phyloP scores from a whole-genome alignment of 2,888 invertebrate genomes.

The Daptonema setosum region DNA sequence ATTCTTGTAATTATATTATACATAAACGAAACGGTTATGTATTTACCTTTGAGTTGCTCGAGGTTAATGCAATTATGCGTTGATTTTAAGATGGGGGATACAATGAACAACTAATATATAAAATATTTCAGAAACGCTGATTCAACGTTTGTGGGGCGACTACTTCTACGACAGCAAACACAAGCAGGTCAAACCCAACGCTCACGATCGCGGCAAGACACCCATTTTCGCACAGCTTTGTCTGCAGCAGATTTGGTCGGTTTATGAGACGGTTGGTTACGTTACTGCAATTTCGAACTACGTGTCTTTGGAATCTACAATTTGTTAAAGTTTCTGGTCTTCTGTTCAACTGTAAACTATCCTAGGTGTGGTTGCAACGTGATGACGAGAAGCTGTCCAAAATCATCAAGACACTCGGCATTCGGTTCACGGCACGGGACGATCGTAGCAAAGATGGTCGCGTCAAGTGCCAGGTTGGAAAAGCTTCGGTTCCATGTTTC shows the following conservation, averaged over 20 bases:
- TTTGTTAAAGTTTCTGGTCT: no score
- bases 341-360: no score
- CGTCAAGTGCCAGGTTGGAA: constrained; percentile 38
- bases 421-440: constrained; percentile 53
- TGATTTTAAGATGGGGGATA: no score
- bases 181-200: constrained; percentile 61
- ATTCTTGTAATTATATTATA: no score
- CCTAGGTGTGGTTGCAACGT: constrained; percentile 46
- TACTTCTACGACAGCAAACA: constrained; percentile 63
- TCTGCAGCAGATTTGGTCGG: not conserved
- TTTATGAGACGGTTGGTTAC: no score
- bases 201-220: constrained; percentile 66
- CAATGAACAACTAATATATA: no score
- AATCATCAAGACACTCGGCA: constrained; percentile 39
- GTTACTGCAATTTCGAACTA: no score
- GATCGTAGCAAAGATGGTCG: constrained; percentile 49
- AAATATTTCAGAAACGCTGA: constrained; percentile 41
- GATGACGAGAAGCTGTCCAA: constrained; percentile 30
- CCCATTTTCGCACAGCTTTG: constrained; percentile 61
- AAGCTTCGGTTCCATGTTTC: not conserved
- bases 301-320: no score
- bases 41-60: no score
- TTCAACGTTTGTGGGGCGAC: constrained; percentile 69
- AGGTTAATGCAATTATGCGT: no score
- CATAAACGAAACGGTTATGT: no score